These are phyloP conservation scores for Anabacerthia variegaticeps DNA, from an alignment of 2,797 vertebrate genomes.

Conservation along the genomic window DNA sequence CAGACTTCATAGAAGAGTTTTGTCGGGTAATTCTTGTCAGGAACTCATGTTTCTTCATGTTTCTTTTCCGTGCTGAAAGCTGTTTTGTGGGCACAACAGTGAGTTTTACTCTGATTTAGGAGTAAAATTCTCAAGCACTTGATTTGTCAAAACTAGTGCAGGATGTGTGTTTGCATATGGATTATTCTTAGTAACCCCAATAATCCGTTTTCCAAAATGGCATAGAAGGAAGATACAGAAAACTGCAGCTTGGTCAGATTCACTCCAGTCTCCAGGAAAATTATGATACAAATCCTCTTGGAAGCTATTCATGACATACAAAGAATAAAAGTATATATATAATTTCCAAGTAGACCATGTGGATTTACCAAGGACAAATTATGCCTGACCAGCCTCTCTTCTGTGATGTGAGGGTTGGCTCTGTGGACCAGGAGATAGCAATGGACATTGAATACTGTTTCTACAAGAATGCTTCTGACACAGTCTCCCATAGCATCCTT, in stretches of 20 bases:
- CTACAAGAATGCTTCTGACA: background rate
- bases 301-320: background rate
- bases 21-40: background rate
- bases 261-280: background rate
- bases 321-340: background rate
- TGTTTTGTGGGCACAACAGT: background rate
- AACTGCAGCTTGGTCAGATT: background rate
- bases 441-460: background rate
- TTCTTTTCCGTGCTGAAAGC: background rate
- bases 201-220: background rate
- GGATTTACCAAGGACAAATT: background rate
- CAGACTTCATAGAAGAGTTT: background rate
- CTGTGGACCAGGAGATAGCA: background rate
- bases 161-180: background rate
- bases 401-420: background rate
- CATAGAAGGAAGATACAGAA: background rate
- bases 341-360: background rate
- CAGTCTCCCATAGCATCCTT: background rate
- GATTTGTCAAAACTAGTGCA: background rate
- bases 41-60: background rate
- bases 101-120: background rate
- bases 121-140: background rate
- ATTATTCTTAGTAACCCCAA: background rate
- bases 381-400: background rate
- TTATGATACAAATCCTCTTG: background rate